A percentile compares a stretch with the other conserved stretches of the same genome.
phyloP scores from a whole-genome alignment of 2,888 invertebrate species.

The Cerastoderma edule region DNA sequence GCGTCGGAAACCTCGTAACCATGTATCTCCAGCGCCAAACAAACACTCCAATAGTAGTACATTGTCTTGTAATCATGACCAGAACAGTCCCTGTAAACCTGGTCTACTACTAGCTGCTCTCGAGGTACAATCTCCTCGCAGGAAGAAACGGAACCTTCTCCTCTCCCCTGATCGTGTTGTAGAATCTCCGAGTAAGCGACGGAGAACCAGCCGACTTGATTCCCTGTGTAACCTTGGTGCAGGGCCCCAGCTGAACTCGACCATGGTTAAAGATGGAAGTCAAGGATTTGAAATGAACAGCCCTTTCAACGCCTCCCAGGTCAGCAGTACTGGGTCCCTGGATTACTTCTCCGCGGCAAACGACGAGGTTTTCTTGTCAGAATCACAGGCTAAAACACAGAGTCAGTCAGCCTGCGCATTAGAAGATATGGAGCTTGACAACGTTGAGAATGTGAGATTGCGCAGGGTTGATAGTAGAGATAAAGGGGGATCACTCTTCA shows the following conservation, averaged over 20 bases:
- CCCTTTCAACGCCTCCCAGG: slow-evolving; percentile 49
- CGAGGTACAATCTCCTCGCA: slow-evolving; percentile 4
- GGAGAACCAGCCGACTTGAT: slow-evolving; percentile 26
- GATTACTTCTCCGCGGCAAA: slow-evolving; percentile 66
- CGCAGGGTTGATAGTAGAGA: not conserved
- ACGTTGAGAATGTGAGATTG: not conserved
- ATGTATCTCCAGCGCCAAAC: slow-evolving; percentile 38
- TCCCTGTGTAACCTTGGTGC: not conserved
- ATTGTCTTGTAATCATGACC: not conserved
- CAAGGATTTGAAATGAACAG: slow-evolving; percentile 67
- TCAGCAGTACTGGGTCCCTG: slow-evolving; percentile 47
- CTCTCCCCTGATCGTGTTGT: slow-evolving; percentile 52
- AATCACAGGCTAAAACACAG: slow-evolving; percentile 18
- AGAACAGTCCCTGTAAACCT: not conserved
- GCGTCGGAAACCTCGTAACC: slow-evolving; percentile 60
- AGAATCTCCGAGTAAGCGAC: slow-evolving; percentile 50
- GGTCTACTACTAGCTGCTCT: not conserved
- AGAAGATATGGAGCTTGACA: slow-evolving; percentile 11
- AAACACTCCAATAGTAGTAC: slow-evolving; percentile 7
- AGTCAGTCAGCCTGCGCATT: not conserved
- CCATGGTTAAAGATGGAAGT: slow-evolving; percentile 40
- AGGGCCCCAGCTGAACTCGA: not conserved
- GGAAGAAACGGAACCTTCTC: slow-evolving; percentile 56
- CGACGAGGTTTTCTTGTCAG: slow-evolving; percentile 67
- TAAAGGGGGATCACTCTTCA: slow-evolving; percentile 21